Evolutionary conservation across 64 coral and sea anemone genomes (phyloP).

Genomic region (Dendronephthya gigantea): DNA sequence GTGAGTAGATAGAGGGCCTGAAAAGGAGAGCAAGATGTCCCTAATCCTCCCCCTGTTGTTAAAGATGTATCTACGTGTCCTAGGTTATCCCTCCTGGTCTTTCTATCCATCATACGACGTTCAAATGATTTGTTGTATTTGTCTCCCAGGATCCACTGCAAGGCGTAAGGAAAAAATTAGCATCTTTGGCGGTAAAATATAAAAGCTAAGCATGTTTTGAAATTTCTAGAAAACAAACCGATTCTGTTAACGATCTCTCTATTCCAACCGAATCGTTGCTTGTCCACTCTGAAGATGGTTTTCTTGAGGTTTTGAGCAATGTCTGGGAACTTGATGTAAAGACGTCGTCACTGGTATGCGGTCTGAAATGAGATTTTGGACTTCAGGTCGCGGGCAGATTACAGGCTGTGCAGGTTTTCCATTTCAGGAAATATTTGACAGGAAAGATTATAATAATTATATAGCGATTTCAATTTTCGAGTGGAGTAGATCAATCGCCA

Average conservation of each 20-base stretch:
- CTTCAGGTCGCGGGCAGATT: background rate
- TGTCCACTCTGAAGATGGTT: background rate
- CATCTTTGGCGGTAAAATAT: background rate
- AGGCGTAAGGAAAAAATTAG: background rate
- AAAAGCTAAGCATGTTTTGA: background rate
- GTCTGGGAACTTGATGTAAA: background rate
- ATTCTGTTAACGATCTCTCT: background rate
- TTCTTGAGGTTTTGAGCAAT: background rate
- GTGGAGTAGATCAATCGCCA: no score
- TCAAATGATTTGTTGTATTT: conserved; percentile 82
- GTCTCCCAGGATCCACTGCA: conserved; percentile 71
- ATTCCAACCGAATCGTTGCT: background rate
- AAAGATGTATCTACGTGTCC: conserved; percentile 62
- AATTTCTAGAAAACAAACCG: background rate
- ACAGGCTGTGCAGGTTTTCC: no score
- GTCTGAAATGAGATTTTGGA: background rate
- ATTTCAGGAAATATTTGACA: no score
- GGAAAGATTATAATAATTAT: background rate
- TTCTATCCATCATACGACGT: conserved; percentile 72
- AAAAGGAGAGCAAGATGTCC: conserved; percentile 71
- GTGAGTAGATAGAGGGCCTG: conserved; percentile 53
- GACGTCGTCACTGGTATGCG: background rate
- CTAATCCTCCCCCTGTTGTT: conserved; percentile 49
- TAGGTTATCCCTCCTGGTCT: conserved; percentile 59
- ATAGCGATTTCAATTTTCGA: no score